Percentiles rank a stretch among this genome's conserved stretches.
Evolutionary conservation across 2,888 invertebrate genomes (phyloP).

Genomic region (Xestia c-nigrum): DNA sequence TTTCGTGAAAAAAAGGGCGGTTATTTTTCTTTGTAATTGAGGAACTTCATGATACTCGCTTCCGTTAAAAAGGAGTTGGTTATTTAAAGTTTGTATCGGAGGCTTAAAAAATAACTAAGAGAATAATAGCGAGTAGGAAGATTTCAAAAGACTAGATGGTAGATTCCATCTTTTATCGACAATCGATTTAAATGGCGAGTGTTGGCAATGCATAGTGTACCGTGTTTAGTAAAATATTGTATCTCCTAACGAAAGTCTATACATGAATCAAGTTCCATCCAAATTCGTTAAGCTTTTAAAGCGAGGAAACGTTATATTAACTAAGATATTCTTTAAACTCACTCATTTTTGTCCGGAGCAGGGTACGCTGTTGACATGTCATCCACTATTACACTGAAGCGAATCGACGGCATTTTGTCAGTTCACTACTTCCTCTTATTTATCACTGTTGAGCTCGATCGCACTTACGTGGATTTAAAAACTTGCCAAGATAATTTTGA

Average conservation of each 20-base stretch:
- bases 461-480: neutral
- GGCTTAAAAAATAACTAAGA: neutral
- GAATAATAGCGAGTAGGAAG: neutral
- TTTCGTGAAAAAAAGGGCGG: neutral
- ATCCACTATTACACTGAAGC: conserved; percentile 38
- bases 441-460: neutral
- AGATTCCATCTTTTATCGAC: neutral
- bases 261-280: neutral
- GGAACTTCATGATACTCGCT: neutral
- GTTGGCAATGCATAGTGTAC: neutral
- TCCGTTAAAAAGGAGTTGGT: neutral
- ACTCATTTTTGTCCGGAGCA: conserved; percentile 19
- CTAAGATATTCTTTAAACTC: conserved; percentile 6
- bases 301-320: neutral
- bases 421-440: neutral
- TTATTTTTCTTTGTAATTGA: conserved; percentile 6
- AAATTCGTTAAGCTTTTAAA: neutral
- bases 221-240: neutral
- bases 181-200: neutral
- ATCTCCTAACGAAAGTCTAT: neutral
- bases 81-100: neutral
- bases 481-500: neutral
- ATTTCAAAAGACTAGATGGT: neutral
- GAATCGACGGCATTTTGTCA: conserved; percentile 44
- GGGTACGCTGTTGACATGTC: conserved; percentile 35